phyloP scores from a whole-genome alignment of 2,113 vertebrate genomes.

The Sisor rabdophorus region DNA sequence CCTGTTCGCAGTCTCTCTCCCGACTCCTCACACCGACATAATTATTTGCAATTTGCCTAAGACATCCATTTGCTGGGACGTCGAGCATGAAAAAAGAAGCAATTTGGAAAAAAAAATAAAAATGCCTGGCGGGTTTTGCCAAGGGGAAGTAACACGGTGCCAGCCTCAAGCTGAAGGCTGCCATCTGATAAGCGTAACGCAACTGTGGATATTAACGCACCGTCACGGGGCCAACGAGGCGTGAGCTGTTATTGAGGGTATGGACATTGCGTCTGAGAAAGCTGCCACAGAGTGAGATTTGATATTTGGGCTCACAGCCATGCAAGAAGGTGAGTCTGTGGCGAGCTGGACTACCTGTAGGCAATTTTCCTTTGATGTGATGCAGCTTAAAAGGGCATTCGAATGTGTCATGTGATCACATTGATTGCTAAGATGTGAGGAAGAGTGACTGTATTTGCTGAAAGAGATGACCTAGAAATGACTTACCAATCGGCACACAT shows the following conservation, averaged over 20 bases:
- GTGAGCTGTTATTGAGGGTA: slow-evolving; percentile 53
- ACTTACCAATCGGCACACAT: slow-evolving; percentile 99
- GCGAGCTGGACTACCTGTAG: slow-evolving; percentile 13
- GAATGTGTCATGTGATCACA: too few species aligned
- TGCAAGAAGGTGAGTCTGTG: background rate
- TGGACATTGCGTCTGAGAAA: slow-evolving; percentile 45
- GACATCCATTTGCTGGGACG: slow-evolving; percentile 99
- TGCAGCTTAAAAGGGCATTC: background rate
- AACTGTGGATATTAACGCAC: slow-evolving; percentile 87
- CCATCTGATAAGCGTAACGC: slow-evolving; percentile 83
- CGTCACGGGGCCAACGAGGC: slow-evolving; percentile 70
- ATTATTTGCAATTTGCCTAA: slow-evolving; percentile 99
- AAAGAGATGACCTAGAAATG: slow-evolving; percentile 39
- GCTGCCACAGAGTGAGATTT: slow-evolving; percentile 37
- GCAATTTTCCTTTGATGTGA: background rate
- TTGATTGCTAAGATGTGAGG: background rate
- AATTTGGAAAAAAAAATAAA: slow-evolving; percentile 98
- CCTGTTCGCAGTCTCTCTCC: slow-evolving; percentile 64
- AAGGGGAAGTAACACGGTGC: slow-evolving; percentile 89
- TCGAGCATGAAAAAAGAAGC: slow-evolving; percentile 99
- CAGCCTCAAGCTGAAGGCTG: slow-evolving; percentile 84
- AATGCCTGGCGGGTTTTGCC: slow-evolving; percentile 87
- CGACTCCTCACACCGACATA: slow-evolving; percentile 91
- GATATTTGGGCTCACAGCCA: slow-evolving; percentile 42
- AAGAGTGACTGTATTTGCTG: background rate